Evolutionary conservation across 2,113 vertebrate species (phyloP).

Genomic region (Grantiella picta): DNA sequence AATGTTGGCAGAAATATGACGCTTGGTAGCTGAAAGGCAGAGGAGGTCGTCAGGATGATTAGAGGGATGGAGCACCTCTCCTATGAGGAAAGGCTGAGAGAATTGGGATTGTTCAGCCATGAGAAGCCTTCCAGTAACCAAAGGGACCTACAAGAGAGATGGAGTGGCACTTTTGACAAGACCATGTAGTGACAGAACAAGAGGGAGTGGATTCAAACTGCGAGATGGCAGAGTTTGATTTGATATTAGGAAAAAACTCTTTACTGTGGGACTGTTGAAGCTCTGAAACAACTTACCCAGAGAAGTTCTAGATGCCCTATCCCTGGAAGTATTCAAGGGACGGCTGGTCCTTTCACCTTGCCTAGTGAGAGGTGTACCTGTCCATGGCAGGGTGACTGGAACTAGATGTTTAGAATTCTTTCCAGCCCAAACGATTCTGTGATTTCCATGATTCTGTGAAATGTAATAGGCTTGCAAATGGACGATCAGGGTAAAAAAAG

Average conservation of each 20-base stretch:
- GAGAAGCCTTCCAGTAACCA: neutral
- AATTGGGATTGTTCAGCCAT: neutral
- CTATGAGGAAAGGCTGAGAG: neutral
- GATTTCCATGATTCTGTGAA: neutral
- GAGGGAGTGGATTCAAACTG: neutral
- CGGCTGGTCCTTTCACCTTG: neutral
- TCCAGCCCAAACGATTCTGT: neutral
- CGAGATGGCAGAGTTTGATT: neutral
- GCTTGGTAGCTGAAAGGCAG: neutral
- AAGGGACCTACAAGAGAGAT: neutral
- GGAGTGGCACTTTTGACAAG: neutral
- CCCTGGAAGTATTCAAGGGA: neutral
- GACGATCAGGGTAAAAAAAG: neutral
- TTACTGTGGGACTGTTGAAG: neutral
- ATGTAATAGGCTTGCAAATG: neutral
- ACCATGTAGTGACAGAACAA: neutral
- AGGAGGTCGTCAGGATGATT: neutral
- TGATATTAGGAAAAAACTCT: neutral
- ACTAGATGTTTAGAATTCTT: neutral
- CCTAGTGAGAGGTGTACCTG: neutral
- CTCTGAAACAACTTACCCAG: neutral
- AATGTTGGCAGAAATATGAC: neutral
- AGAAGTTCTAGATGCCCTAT: neutral
- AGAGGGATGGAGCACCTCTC: neutral
- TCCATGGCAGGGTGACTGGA: rapidly evolving